phyloP scores from a whole-genome alignment of 2,797 vertebrate genomes.

The Sparus aurata region DNA sequence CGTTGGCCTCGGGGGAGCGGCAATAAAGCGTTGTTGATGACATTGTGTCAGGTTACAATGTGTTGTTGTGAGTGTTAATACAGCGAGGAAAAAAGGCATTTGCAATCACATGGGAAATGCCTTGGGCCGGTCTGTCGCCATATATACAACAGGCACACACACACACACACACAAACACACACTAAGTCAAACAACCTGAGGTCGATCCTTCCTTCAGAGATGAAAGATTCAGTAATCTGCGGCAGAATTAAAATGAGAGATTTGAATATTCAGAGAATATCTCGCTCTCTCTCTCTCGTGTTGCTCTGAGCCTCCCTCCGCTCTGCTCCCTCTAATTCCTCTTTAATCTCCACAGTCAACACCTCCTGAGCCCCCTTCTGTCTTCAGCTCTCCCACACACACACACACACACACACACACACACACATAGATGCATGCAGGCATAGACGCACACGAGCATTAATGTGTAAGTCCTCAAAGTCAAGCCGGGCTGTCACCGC shows the following conservation, averaged over 20 bases:
- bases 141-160: conserved; percentile 22
- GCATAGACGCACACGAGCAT: conserved; percentile 26
- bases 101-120: conserved; percentile 44
- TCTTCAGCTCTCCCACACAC: conserved; percentile 47
- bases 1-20: background rate
- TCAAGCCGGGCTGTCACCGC: conserved; percentile 37
- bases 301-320: conserved; percentile 43
- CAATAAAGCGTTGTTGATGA: conserved; percentile 37
- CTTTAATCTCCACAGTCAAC: conserved; percentile 80
- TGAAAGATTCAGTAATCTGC: conserved; percentile 74
- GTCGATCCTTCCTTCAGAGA: conserved; percentile 59
- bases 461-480: conserved; percentile 53
- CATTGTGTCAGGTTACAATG: conserved; percentile 20
- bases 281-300: background rate
- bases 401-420: conserved; percentile 5
- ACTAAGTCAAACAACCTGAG: conserved; percentile 26
- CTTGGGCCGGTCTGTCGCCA: conserved; percentile 20
- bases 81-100: conserved; percentile 29
- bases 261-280: conserved; percentile 76
- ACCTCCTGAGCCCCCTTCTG: conserved; percentile 76
- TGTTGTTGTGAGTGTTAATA: conserved; percentile 21
- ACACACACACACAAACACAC: conserved; percentile 9
- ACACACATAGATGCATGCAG: conserved; percentile 3
- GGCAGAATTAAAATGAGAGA: conserved; percentile 68
- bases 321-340: conserved; percentile 71